Percentiles rank a stretch among this genome's conserved stretches.
Evolutionary conservation across 2,797 vertebrate species (phyloP).

Genomic region (Oreochromis grahami): DNA sequence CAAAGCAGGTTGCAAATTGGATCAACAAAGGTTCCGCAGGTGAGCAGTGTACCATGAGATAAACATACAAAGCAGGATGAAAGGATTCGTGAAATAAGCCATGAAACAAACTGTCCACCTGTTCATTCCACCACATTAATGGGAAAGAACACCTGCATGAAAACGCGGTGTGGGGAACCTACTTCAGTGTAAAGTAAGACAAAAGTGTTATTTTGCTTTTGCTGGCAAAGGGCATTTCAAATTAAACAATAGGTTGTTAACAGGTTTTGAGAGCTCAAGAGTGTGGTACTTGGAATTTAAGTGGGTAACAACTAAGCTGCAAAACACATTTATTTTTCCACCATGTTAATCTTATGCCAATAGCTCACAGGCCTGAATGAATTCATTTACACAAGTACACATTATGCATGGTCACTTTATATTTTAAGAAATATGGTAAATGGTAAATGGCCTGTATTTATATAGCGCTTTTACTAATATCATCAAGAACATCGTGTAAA

Average conservation of each 20-base stretch:
- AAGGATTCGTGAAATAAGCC: background rate
- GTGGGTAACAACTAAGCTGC: background rate
- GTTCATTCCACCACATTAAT: background rate
- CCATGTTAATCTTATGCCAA: background rate
- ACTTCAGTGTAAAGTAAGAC: background rate
- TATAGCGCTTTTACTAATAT: no score
- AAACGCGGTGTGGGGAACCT: background rate
- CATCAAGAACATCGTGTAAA: background rate
- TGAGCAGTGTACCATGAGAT: background rate
- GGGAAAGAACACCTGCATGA: background rate
- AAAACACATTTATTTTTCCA: background rate
- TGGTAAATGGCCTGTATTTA: no score
- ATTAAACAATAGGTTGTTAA: slow-evolving; percentile 11
- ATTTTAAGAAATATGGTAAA: background rate
- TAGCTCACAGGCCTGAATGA: background rate
- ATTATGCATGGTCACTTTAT: background rate
- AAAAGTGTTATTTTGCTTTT: background rate
- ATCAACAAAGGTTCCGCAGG: background rate
- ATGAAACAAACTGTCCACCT: background rate
- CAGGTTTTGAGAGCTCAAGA: background rate
- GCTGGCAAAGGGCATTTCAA: background rate
- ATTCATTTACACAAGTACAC: background rate
- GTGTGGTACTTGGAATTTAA: background rate
- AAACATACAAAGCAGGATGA: background rate
- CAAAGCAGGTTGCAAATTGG: background rate